Percentiles rank a stretch among this genome's conserved stretches.
These are phyloP conservation scores for Diadumene lineata DNA, from an alignment of 92 coral and sea anemone genomes.

Conservation along the genomic window DNA sequence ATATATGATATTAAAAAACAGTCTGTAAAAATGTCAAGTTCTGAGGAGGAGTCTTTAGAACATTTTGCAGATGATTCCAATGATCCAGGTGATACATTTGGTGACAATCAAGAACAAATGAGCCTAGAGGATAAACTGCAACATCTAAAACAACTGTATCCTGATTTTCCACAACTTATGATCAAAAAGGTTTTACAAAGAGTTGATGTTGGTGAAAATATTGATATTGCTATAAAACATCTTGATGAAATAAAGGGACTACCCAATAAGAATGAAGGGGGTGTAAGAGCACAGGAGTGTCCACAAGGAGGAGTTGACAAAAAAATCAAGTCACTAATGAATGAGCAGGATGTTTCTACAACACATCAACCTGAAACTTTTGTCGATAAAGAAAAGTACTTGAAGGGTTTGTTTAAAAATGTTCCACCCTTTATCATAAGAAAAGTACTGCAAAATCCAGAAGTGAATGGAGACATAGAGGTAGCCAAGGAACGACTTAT, in stretches of 20 bases:
- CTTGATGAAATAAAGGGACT: constrained; percentile 8
- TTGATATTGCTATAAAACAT: not conserved
- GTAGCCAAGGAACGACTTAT: constrained; percentile 11
- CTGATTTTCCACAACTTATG: constrained; percentile 18
- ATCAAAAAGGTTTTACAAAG: constrained; percentile 35
- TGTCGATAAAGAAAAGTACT: constrained; percentile 17
- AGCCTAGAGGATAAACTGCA: constrained; percentile 14
- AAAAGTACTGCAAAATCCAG: constrained; percentile 36
- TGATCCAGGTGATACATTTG: constrained; percentile 1
- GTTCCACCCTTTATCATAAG: constrained; percentile 31
- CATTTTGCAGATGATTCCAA: not conserved
- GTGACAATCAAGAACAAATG: not conserved
- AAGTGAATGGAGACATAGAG: constrained; percentile 31
- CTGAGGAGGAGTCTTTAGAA: not conserved
- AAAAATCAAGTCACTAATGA: too few species aligned
- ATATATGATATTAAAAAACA: not conserved
- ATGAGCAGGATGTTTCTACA: not conserved
- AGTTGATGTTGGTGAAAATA: constrained; percentile 35
- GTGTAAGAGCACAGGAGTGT: not conserved
- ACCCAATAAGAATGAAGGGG: not conserved
- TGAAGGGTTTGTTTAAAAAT: constrained; percentile 5
- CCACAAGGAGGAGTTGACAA: not conserved
- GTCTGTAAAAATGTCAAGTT: not conserved
- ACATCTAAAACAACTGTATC: not conserved
- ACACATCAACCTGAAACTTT: not conserved